Conservation (phyloP, 2,888 invertebrate genomes). For the Gymnocheta viridis region DNA sequence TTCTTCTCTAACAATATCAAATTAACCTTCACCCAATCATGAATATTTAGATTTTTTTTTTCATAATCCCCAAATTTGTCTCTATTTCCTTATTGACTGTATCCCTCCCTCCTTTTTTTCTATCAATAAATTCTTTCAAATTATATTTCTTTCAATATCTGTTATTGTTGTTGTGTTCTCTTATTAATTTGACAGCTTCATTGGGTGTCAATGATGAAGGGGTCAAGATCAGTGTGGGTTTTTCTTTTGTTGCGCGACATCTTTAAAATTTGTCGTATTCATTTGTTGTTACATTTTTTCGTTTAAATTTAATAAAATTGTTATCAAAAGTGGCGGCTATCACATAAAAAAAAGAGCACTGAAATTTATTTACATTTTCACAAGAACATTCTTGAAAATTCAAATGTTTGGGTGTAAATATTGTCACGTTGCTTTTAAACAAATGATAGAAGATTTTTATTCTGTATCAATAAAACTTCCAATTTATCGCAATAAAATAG, state of each 20-base stretch:
- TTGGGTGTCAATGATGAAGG: conserved; percentile 51
- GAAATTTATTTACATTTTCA: conserved; percentile 10
- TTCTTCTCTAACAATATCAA: not conserved
- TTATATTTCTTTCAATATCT: conserved; percentile 13
- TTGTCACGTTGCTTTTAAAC: not conserved
- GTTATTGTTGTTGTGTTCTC: not conserved
- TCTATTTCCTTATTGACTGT: not conserved
- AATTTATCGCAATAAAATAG: conserved; percentile 23
- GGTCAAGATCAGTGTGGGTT: conserved; percentile 61
- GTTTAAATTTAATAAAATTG: conserved; percentile 43
- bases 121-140: conserved; percentile 1
- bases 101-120: not conserved
- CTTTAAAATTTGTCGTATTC: not conserved
- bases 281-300: conserved; percentile 12
- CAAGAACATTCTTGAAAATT: conserved; percentile 14
- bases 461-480: not conserved
- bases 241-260: not conserved
- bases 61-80: conserved; percentile 4
- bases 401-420: conserved; percentile 16
- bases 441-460: not conserved
- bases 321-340: conserved; percentile 51
- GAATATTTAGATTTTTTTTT: not conserved
- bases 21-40: conserved; percentile 4
- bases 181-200: conserved; percentile 61
- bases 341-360: not conserved